Base-by-base conservation (phyloP, 2,888 invertebrate species). In the Drosophila cracens region DNA sequence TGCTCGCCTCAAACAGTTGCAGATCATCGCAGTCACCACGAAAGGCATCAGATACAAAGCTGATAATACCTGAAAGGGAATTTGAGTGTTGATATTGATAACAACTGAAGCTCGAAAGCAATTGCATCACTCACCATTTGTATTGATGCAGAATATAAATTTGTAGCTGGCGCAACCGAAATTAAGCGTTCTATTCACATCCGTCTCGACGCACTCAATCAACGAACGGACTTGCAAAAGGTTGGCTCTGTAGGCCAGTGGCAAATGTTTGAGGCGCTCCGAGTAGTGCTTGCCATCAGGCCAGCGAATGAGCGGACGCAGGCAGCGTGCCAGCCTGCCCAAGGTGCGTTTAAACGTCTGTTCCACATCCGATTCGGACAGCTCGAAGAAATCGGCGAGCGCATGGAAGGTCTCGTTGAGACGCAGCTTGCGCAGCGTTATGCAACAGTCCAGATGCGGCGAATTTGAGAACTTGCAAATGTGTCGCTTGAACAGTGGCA, bases 171-270 rank as follows among this genome's bases (percentile, higher is more conserved):
- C 74, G 71, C 92, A 92, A 52, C 91, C 91, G 66, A 92, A 83
- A 60, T 91, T 90, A 34, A 90, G 73, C 33, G 83, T 70, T 18
- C 81, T 81, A 21, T 88, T 81, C 66, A 93, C 81, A 51, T 93
- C 92, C 53, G 93, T 92, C 62, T 93, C 93, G 18, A 93, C 92
- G 66, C 92, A 93, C 62, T 93, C 93, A 62, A 93, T 92, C 51
- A 93, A 52, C 27, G 93, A 93, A 69, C 92, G 92, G 13, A 93
- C 92, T 68, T 92, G 91, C 46, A 93, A 79, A n/a, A 93, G 76
- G 71, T 91, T 91, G 11, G 91, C 87, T 4, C 93, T 89, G 60
- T 91, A 93, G 5, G 91, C 86, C 68, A 93, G 87, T 2, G 93
- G 93, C 21, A 92, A 75, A 74, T 92, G 91, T 81, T 93, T 93